Base-by-base conservation (phyloP, 1,140 invertebrate genomes). In the Maconellicoccus hirsutus region DNA sequence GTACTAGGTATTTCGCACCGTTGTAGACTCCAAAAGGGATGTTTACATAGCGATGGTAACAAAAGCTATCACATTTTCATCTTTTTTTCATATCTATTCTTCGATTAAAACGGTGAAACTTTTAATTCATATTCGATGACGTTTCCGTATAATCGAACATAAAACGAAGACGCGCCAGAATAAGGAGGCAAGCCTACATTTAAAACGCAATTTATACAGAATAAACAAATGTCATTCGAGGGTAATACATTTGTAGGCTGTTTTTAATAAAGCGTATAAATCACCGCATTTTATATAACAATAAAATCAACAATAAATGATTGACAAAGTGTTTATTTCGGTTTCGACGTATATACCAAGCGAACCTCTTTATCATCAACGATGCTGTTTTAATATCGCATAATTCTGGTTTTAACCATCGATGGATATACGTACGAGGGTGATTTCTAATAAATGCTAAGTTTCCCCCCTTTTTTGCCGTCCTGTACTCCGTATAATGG, bases 211-310 rank as follows among this genome's bases (percentile, higher is more conserved):
- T 52, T 52, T 19, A 52, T 19, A 19, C 42, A 52, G n/a, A 52
- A 19, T 52, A 52, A 52, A 52, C 42, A 52, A 52, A 52, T 33
- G 29, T 52, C 42, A 52, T 8, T 4, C 6, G n/a, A 3, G 42
- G 6, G 42, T 3, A 16, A 16, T 52, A 16, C 2, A n/a, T n/a
- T n/a, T n/a, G n/a, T n/a, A n/a, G n/a, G n/a, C n/a, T n/a, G n/a
- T n/a, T 52, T 52, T 52, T 52, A 52, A 52, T 52, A 52, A 14
- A 52, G 42, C 42, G 42, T 52, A 52, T 52, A 52, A 52, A 52
- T 52, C 42, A 52, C 12, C 42, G 42, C 10, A 14, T 16, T 52
- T 16, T 52, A 52, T 19, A 52, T 19, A 52, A 52, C 42, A 52
- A 52, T 19, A 6, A 16, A 6, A 52, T 16, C 29, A 52, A 52